Evolutionary conservation across 2,888 invertebrate species (phyloP), one percentile per base, ranked within the genome.

Genomic region (Habrosyne pyritoides): DNA sequence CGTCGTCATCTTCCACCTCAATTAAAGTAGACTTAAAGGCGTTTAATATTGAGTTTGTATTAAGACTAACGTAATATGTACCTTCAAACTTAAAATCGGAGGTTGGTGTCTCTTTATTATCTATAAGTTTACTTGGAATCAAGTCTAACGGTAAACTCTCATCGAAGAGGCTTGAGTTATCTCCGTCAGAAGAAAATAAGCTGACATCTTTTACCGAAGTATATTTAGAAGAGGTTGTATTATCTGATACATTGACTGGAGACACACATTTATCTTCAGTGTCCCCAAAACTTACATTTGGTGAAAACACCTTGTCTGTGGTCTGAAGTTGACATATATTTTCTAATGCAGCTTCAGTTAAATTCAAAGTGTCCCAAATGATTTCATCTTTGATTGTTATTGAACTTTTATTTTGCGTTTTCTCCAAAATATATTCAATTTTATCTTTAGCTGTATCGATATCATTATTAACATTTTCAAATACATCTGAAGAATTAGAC

Each of bases 141-240:
- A 88, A 83, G 64, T 94, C 93, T 47, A 94, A 65, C 28, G 91
- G 87, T 36, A 94, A 81, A 69, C 94, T 94, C 51, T 94, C 94
- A 64, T 93, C 93, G 73, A 94, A 94, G 50, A 94, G 73, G 77
- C 90, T 93, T 2, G 93, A 93, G 80, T 91, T 93, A 53, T 91
- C 89, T 36, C 86, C 89, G 52, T 93, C 92, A 5, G 87, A 87
- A 33, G 91, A 90, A 78, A 91, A 90, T 33, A 91, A 70, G 70
- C 90, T 91, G 30, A 86, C 63, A 63, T 90, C 91, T 77, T 86
- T 88, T 2, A 69, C 64, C 10, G 81, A 75, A 21, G 56, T 63
- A 52, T 60, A 64, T 67, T 81, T 79, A 28, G 69, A 69, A 7
- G 59, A 58, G 53, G 61, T 64, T 33, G 61, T 54, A 50, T 65